phyloP scores from a whole-genome alignment of 2,797 vertebrate genomes.

The Yasuhikotakia modesta region DNA sequence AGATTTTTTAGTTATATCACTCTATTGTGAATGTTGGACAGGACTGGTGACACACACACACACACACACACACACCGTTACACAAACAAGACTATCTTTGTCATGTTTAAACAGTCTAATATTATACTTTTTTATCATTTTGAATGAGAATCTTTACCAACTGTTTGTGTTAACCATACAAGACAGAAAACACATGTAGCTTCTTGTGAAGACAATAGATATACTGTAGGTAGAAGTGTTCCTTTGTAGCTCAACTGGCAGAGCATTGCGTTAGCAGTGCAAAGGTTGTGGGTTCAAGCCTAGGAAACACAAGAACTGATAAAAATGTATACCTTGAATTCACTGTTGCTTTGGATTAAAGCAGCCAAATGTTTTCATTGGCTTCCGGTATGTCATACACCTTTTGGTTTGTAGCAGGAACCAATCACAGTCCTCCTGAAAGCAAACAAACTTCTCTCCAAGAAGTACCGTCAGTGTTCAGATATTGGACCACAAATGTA shows the following conservation, averaged over 20 bases:
- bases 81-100: too few species aligned
- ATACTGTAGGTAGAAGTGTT: not conserved
- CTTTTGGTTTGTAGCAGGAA: not conserved
- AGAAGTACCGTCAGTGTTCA: slow-evolving; percentile 18
- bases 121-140: not conserved
- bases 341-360: not conserved
- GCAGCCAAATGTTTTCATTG: not conserved
- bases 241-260: slow-evolving; percentile 5
- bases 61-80: too few species aligned
- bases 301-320: too few species aligned
- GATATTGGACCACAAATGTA: slow-evolving; percentile 13
- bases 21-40: slow-evolving; percentile 92
- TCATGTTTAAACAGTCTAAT: not conserved
- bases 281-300: too few species aligned
- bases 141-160: not conserved
- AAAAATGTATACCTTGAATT: too few species aligned
- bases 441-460: not conserved
- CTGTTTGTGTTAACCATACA: not conserved
- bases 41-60: slow-evolving; percentile 81
- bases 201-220: not conserved
- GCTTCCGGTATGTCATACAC: not conserved
- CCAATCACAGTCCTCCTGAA: not conserved
- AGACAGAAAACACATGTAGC: not conserved
- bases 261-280: too few species aligned
- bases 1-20: slow-evolving; percentile 92